Conservation (phyloP, 2,888 invertebrate genomes). For the Mystacides longicornis region DNA sequence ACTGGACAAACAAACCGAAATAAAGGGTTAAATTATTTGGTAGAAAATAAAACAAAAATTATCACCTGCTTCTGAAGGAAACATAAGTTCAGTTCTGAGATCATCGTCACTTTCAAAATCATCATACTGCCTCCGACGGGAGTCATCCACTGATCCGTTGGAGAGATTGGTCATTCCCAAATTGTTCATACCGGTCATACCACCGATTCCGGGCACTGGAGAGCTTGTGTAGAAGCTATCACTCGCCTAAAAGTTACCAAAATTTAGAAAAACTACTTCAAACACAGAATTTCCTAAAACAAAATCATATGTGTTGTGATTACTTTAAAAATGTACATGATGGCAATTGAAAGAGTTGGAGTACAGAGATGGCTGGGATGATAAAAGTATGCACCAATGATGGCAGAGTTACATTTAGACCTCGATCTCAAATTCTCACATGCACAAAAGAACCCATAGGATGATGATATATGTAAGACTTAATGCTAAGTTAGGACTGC, state of each 20-base stretch:
- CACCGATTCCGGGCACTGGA: constrained; percentile 38
- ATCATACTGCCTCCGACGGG: constrained; percentile 59
- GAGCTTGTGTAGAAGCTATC: constrained; percentile 47
- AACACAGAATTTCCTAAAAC: neutral
- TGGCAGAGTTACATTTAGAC: no score
- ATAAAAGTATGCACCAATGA: no score
- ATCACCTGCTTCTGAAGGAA: constrained; percentile 65
- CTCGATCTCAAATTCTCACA: no score
- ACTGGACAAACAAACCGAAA: no score
- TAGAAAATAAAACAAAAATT: neutral
- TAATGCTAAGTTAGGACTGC: no score
- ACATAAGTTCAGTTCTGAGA: constrained; percentile 75
- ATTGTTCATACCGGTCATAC: constrained; percentile 19
- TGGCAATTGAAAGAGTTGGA: no score
- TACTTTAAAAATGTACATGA: no score
- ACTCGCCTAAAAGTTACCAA: no score
- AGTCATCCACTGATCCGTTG: constrained; percentile 56
- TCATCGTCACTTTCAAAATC: constrained; percentile 88
- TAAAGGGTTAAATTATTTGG: neutral
- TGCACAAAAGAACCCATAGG: no score
- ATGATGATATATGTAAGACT: no score
- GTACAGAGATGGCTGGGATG: no score
- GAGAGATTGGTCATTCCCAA: constrained; percentile 50
- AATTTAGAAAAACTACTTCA: neutral
- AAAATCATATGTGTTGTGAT: no score